Evolutionary conservation across 1,140 invertebrate genomes (phyloP), one percentile per base, ranked within the genome.

Genomic region (Aphidius gifuensis): DNA sequence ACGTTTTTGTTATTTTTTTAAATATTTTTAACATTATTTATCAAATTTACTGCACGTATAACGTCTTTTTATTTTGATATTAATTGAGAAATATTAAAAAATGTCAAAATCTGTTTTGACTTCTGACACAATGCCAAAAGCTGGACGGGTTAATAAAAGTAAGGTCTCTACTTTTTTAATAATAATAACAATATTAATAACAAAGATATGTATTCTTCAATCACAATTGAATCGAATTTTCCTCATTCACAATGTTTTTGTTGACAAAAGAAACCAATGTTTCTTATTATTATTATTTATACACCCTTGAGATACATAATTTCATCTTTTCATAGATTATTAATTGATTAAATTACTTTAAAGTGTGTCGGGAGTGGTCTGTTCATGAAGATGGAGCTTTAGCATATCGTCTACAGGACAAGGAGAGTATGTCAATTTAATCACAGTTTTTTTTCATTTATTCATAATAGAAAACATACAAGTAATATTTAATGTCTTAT

Each of bases 331-430:
- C 43, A 16, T 44, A 9, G 43, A 9, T 44, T 44, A 6, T 44
- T 44, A 7, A 42, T 62, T 63, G 53, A 59, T 59, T 21, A 46
- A 21, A 39, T 5, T 16, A 55, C 74, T 63, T 86, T 87, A 39
- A 80, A 92, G 91, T 94, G 43, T 91, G 92, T 74, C 86, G 88
- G 65, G 90, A 96, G 81, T 97, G 94, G 93, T 83, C 94, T 64
- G 91, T 97, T 48, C 88, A 93, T 69, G 92, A 96, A 78, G 95
- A 97, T 80, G 90, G 91, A 51, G 93, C 92, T 8, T 79, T 96
- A 66, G 94, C 94, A 6, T 90, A 96, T 78, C 86, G 88, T 61
- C 82, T 97, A 9, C 95, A 97, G 78, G 90, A 92, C 74, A 86
- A 96, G 81, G 94, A 97, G 84, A 94, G 86, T 84, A 46, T 58